These are phyloP conservation scores for Aphelenchoides fujianensis DNA, from an alignment of 1,140 invertebrate genomes.

Conservation along the genomic window DNA sequence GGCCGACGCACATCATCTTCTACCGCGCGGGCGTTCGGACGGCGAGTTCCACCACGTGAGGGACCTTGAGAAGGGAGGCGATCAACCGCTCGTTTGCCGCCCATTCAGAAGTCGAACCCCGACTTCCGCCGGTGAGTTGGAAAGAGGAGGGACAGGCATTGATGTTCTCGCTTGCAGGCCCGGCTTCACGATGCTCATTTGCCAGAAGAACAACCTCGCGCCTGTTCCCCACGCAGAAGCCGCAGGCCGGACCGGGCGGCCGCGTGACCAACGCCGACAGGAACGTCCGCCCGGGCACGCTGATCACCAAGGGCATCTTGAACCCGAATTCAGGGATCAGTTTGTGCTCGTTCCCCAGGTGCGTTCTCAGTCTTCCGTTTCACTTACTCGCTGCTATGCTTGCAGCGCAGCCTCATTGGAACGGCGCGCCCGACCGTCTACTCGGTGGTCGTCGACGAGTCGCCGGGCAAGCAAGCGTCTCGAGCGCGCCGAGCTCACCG, in stretches of 20 bases:
- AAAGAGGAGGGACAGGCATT: too few relatives aligned
- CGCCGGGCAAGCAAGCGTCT: background rate
- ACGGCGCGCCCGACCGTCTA: background rate
- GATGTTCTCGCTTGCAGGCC: too few relatives aligned
- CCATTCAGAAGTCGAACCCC: background rate
- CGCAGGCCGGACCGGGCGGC: background rate
- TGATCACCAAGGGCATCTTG: background rate
- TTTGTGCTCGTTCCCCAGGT: slow-evolving; percentile 4
- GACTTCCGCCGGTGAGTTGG: background rate
- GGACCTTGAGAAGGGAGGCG: background rate
- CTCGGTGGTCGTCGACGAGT: background rate
- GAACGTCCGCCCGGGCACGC: background rate
- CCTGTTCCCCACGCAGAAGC: background rate
- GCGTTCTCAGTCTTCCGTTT: background rate
- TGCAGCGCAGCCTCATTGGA: background rate
- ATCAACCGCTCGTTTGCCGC: background rate
- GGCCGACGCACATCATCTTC: slow-evolving; percentile 2
- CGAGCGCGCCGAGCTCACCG: background rate
- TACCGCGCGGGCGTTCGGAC: slow-evolving; percentile 1
- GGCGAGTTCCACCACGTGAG: background rate
- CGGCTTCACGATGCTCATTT: background rate
- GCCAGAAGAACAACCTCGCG: slow-evolving; percentile 1
- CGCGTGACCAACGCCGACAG: background rate
- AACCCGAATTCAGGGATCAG: background rate
- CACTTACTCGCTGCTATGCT: background rate